These are phyloP conservation scores for Melanotaenia trifasciata DNA, from an alignment of 2,797 vertebrate genomes.

Conservation along the genomic window DNA sequence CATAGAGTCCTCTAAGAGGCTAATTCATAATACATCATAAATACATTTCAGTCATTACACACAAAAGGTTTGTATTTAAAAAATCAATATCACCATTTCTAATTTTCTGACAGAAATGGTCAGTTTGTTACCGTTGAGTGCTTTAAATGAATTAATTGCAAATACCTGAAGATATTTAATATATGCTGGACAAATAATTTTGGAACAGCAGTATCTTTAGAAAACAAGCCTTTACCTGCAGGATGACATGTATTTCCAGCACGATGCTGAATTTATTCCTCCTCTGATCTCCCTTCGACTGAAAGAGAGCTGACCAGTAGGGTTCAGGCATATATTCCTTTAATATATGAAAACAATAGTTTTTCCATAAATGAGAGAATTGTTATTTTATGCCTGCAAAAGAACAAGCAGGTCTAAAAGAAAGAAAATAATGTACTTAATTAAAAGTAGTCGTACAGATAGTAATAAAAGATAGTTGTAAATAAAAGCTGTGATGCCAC, in stretches of 20 bases:
- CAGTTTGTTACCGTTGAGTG: background rate
- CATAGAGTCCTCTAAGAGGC: constrained; percentile 38
- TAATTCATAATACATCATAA: constrained; percentile 6
- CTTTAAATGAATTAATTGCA: constrained; percentile 1
- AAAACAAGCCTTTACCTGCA: background rate
- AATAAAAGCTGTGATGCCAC: background rate
- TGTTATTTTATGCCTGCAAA: background rate
- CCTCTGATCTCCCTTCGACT: constrained; percentile 15
- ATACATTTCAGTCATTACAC: constrained; percentile 3
- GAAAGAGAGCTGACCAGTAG: constrained; percentile 6
- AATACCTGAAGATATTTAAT: constrained; percentile 7
- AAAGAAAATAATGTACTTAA: background rate
- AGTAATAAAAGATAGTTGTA: background rate
- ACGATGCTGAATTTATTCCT: constrained; percentile 12
- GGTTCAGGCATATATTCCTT: constrained; percentile 10
- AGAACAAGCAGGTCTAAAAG: constrained; percentile 1
- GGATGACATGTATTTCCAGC: constrained; percentile 1
- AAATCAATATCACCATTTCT: background rate
- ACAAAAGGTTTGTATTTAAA: constrained; percentile 5
- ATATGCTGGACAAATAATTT: background rate
- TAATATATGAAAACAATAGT: constrained; percentile 3
- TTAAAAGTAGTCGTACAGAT: background rate
- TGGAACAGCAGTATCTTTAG: background rate
- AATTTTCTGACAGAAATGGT: background rate
- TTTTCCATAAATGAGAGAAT: constrained; percentile 3